These are phyloP conservation scores for Chaetophractus vellerosus DNA, from an alignment of 2,797 vertebrate species.

Conservation along the genomic window DNA sequence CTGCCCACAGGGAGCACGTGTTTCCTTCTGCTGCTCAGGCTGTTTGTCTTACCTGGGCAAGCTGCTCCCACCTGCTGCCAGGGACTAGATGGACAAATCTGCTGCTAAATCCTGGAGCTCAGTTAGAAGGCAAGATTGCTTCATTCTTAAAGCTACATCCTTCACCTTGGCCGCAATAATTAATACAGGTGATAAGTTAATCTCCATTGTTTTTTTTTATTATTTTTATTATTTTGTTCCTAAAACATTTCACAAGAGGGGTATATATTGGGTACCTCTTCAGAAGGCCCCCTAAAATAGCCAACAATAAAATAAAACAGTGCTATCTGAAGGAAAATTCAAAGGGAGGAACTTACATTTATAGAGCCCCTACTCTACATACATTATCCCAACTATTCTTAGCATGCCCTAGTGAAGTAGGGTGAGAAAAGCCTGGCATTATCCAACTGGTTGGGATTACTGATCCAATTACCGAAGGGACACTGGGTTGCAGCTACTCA, in stretches of 20 bases:
- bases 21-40: background rate
- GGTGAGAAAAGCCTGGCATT: background rate
- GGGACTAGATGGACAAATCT: too few species aligned
- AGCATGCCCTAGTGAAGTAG: too few species aligned
- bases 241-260: background rate
- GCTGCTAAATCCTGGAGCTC: background rate
- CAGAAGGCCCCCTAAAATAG: background rate
- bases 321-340: background rate
- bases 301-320: background rate
- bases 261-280: too few species aligned
- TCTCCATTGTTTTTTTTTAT: background rate
- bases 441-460: rapidly evolving
- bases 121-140: background rate
- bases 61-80: too few species aligned
- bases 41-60: background rate
- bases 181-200: background rate
- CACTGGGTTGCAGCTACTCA: background rate
- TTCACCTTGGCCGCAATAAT: background rate
- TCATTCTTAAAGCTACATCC: background rate
- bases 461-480: background rate
- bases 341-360: too few species aligned
- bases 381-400: background rate
- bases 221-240: too few species aligned
- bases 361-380: too few species aligned
- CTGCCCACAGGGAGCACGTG: rapidly evolving